Evolutionary conservation across 2,113 vertebrate genomes (phyloP).

Genomic region (Microcebus jonahi): DNA sequence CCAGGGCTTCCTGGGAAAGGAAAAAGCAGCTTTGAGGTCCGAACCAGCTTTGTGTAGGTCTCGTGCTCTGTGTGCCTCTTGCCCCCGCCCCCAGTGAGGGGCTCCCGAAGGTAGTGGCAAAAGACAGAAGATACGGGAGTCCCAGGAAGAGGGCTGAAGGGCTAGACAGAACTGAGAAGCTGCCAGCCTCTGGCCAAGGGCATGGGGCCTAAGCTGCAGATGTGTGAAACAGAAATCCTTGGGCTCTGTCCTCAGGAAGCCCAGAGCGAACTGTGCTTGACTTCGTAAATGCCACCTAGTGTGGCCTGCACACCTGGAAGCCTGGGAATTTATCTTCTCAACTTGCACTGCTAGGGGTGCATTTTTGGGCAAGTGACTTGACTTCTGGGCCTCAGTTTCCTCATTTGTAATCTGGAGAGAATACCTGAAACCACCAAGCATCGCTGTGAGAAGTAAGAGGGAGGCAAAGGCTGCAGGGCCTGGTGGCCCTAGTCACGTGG

Average conservation of each 20-base stretch:
- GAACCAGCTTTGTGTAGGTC: not conserved
- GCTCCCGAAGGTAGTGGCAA: not conserved
- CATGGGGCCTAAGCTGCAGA: not conserved
- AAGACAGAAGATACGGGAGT: not conserved
- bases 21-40: not conserved
- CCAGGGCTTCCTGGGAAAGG: conserved; percentile 60
- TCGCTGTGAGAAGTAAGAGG: not conserved
- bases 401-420: too few species aligned
- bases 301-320: not conserved
- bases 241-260: not conserved
- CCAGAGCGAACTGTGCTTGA: not conserved
- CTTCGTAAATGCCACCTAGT: rapidly evolving
- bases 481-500: rapidly evolving
- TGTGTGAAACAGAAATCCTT: not conserved
- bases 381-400: not conserved
- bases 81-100: rapidly evolving
- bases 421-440: too few species aligned
- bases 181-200: not conserved
- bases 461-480: not conserved
- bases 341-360: not conserved
- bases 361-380: not conserved
- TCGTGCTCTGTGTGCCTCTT: not conserved
- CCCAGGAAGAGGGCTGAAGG: not conserved
- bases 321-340: not conserved
- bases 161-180: not conserved